Conservation (phyloP, 2,113 vertebrate genomes). For the Mystacornis crossleyi region DNA sequence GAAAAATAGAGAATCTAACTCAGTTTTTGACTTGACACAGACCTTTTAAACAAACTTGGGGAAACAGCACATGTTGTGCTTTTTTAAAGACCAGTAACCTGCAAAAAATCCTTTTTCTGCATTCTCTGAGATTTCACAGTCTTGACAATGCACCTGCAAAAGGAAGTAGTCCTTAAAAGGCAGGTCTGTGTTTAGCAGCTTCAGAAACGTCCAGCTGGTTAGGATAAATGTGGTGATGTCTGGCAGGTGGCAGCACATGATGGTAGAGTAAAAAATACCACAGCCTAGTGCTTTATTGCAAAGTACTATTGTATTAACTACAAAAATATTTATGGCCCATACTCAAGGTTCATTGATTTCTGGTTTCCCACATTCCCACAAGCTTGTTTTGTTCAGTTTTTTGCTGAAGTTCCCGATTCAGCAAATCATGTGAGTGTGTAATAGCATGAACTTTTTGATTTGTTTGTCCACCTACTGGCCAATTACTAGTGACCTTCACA, state of each 20-base stretch:
- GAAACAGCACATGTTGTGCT: neutral
- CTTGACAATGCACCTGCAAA: neutral
- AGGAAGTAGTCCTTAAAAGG: neutral
- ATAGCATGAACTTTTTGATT: neutral
- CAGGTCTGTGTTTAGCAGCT: neutral
- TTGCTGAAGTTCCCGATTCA: neutral
- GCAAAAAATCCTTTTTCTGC: neutral
- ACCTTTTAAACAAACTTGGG: neutral
- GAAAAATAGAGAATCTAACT: neutral
- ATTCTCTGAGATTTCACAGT: neutral
- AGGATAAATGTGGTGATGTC: neutral
- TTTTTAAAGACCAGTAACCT: neutral
- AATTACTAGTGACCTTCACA: neutral
- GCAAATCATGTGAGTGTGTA: neutral
- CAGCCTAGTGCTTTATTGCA: neutral
- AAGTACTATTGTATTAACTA: neutral
- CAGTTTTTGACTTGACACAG: neutral
- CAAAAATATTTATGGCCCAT: neutral
- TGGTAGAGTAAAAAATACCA: neutral
- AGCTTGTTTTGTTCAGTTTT: neutral
- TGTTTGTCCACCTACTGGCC: neutral
- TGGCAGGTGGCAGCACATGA: neutral
- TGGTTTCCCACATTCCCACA: neutral
- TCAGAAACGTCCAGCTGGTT: neutral
- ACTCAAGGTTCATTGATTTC: neutral